A percentile compares a stretch with the other conserved stretches of the same genome.
phyloP scores from a whole-genome alignment of 2,113 vertebrate species.

The Pterocles orientalis region DNA sequence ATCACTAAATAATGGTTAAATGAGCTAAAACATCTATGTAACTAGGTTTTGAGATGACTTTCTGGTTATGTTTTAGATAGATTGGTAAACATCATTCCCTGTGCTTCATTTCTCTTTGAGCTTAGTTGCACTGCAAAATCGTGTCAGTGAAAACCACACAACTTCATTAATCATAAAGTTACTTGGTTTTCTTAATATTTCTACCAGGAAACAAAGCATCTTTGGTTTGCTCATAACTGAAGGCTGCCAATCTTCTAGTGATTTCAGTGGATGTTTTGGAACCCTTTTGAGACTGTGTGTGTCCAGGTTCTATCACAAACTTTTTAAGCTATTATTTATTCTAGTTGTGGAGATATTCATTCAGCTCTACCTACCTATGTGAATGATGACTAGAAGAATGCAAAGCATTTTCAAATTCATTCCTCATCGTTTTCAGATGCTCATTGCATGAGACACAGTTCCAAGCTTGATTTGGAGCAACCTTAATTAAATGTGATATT shows the following conservation, averaged over 20 bases:
- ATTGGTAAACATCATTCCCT: background rate
- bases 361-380: background rate
- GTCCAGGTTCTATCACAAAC: background rate
- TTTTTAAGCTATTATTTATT: background rate
- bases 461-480: background rate
- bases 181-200: background rate
- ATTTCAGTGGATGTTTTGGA: background rate
- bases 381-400: background rate
- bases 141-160: background rate
- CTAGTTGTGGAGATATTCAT: background rate
- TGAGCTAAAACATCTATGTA: background rate
- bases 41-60: background rate
- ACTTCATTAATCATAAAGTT: background rate
- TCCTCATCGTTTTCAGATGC: background rate
- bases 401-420: background rate
- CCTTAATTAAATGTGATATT: background rate
- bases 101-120: background rate
- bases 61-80: background rate
- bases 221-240: background rate
- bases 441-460: background rate
- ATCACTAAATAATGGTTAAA: background rate
- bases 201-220: rapidly evolving
- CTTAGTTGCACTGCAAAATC: background rate
- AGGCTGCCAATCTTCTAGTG: background rate
- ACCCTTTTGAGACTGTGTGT: background rate